Conservation (phyloP, 2,888 invertebrate species). For the Hypercompe scribonia region DNA sequence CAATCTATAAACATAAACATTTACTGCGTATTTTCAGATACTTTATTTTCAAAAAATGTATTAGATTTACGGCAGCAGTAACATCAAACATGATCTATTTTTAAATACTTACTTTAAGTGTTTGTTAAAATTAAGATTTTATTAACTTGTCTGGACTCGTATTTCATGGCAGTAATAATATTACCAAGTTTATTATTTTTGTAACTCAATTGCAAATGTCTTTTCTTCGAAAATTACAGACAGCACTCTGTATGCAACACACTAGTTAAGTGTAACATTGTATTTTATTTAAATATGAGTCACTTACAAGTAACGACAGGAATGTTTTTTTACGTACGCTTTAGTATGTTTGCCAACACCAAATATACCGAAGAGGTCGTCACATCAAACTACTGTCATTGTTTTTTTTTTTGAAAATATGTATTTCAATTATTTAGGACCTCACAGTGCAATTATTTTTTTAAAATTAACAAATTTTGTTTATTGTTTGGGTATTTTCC, state of each 20-base stretch:
- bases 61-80: constrained; percentile 20
- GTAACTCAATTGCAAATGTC: neutral
- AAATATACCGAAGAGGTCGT: neutral
- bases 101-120: constrained; percentile 27
- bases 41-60: neutral
- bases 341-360: neutral
- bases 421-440: too few relatives aligned
- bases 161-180: constrained; percentile 26
- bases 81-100: constrained; percentile 28
- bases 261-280: neutral
- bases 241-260: neutral
- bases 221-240: constrained; percentile 14
- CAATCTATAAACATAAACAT: neutral
- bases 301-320: neutral
- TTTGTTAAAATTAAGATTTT: constrained; percentile 33
- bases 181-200: constrained; percentile 25
- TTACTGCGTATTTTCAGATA: neutral
- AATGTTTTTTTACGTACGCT: neutral
- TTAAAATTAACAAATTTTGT: too few relatives aligned
- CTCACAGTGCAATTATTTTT: too few relatives aligned
- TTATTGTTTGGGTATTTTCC: too few relatives aligned
- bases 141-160: constrained; percentile 22
- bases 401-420: neutral
- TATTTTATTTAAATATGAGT: constrained; percentile 12
- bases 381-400: neutral